Percentiles rank a stretch among this genome's conserved stretches.
Evolutionary conservation across 2,797 vertebrate genomes (phyloP).

Genomic region (Heterohyrax brucei): DNA sequence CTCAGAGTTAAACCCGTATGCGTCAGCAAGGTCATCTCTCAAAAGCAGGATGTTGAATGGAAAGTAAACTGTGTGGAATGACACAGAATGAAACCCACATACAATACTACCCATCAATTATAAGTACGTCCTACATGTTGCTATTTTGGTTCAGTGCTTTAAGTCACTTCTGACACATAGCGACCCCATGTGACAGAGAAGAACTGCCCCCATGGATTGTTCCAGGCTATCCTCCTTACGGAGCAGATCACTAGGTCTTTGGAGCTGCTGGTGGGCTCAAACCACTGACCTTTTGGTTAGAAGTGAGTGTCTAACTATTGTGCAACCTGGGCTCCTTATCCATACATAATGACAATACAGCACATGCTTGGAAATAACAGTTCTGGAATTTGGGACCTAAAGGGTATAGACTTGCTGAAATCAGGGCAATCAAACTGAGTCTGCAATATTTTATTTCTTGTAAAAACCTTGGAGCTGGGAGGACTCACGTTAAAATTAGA

Average conservation of each 20-base stretch:
- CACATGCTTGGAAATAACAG: background rate
- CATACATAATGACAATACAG: accelerated
- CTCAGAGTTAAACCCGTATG: background rate
- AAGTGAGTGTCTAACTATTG: no score
- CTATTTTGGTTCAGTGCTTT: no score
- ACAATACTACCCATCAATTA: accelerated
- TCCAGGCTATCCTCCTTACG: no score
- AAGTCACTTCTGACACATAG: no score
- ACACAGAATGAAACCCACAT: background rate
- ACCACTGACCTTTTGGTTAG: background rate
- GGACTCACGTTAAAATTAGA: no score
- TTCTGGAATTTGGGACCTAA: background rate
- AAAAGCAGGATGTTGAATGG: background rate
- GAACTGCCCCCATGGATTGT: no score
- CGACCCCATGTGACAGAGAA: no score
- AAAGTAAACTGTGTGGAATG: background rate
- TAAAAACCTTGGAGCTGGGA: background rate
- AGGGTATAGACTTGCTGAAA: background rate
- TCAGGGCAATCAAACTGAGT: accelerated
- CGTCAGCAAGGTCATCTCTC: background rate
- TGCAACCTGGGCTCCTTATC: no score
- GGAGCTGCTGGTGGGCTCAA: background rate
- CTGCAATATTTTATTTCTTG: background rate
- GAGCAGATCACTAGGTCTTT: background rate
- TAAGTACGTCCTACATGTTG: background rate